A percentile compares a stretch with the other conserved stretches of the same genome.
Conservation (phyloP, 2,888 invertebrate genomes). For the Yponomeuta evonymella region DNA sequence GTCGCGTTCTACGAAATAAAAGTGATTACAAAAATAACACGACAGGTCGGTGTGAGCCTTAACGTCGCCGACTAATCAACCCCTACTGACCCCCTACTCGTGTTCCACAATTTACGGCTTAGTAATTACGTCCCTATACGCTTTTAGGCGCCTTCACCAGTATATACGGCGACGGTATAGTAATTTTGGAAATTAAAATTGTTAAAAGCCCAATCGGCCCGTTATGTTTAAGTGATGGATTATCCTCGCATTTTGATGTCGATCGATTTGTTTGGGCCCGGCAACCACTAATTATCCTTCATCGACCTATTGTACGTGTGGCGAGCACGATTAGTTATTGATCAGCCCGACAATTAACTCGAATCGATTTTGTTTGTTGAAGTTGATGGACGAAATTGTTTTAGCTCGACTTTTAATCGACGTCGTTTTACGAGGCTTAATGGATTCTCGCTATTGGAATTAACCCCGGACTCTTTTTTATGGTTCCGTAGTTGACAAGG, state of each 20-base stretch:
- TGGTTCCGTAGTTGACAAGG: too few species aligned
- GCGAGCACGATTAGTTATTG: conserved; percentile 76
- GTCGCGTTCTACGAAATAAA: conserved; percentile 73
- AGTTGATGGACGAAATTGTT: conserved; percentile 72
- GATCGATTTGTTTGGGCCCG: conserved; percentile 73
- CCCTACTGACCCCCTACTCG: conserved; percentile 44
- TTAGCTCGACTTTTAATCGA: conserved; percentile 68
- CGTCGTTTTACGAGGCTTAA: conserved; percentile 60
- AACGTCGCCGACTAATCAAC: conserved; percentile 32
- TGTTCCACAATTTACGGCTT: conserved; percentile 67
- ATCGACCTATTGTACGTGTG: conserved; percentile 62
- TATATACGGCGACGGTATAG: conserved; percentile 41
- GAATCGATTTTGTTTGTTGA: conserved; percentile 75
- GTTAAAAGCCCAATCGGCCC: conserved; percentile 65
- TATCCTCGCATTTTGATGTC: conserved; percentile 72
- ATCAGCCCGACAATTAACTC: conserved; percentile 70
- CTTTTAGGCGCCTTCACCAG: conserved; percentile 54
- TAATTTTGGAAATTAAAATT: conserved; percentile 76
- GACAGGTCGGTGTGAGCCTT: conserved; percentile 54
- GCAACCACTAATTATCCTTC: conserved; percentile 74
- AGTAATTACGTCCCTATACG: conserved; percentile 62
- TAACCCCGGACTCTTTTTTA: conserved; percentile 35
- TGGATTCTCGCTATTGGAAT: conserved; percentile 61
- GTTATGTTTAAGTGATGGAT: conserved; percentile 76
- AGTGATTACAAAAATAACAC: conserved; percentile 74